phyloP scores from a whole-genome alignment of 1,140 invertebrate species.

The Polyergus mexicanus region DNA sequence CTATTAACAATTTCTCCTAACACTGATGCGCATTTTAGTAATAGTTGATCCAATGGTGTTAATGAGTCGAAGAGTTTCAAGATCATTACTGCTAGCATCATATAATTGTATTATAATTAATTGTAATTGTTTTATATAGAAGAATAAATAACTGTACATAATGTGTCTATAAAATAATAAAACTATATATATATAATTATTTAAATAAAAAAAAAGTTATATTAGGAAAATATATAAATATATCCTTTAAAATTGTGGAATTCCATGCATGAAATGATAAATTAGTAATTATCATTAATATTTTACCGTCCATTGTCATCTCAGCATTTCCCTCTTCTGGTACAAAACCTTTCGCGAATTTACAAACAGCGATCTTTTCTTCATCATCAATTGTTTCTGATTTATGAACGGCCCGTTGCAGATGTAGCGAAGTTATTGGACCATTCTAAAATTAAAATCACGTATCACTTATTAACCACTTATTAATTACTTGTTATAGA shows the following conservation, averaged over 20 bases:
- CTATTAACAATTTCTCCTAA: constrained; percentile 88
- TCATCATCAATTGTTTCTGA: neutral
- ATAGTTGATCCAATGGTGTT: constrained; percentile 88
- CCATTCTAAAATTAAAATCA: constrained; percentile 42
- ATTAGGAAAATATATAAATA: constrained; percentile 26
- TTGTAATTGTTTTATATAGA: neutral
- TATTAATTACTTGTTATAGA: neutral
- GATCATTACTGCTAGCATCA: constrained; percentile 86
- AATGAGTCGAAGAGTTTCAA: constrained; percentile 88
- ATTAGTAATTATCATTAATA: neutral
- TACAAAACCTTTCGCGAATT: constrained; percentile 72
- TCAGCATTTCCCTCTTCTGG: constrained; percentile 80
- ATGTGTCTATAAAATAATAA: neutral
- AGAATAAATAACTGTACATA: neutral
- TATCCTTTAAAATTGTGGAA: neutral
- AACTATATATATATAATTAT: neutral
- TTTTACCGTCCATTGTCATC: constrained; percentile 83
- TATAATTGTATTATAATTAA: neutral
- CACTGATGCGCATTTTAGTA: constrained; percentile 88
- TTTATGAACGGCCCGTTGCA: neutral
- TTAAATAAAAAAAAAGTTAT: neutral
- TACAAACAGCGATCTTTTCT: constrained; percentile 73
- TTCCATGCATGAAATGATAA: neutral
- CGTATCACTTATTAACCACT: neutral
- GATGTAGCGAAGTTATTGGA: neutral